phyloP scores from a whole-genome alignment of 1,140 invertebrate genomes.

The Carposina sasakii region DNA sequence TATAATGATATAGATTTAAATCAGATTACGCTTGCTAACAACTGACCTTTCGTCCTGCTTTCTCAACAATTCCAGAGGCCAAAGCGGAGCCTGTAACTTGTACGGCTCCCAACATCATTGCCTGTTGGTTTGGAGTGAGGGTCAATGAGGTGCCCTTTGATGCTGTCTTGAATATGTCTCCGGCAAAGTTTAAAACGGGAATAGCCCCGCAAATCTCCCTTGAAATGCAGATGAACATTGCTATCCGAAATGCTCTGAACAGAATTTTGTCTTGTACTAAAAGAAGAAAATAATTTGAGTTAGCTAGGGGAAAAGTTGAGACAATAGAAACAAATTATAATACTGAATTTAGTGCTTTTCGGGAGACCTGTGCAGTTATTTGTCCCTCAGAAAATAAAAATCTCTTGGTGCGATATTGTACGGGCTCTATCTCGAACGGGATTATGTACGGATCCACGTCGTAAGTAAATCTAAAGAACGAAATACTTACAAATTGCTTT shows the following conservation, averaged over 20 bases:
- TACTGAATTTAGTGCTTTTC: neutral
- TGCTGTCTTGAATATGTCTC: conserved; percentile 42
- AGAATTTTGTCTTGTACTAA: conserved; percentile 43
- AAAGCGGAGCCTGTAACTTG: conserved; percentile 44
- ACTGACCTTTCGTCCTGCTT: conserved; percentile 49
- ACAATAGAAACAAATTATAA: neutral
- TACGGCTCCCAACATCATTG: conserved; percentile 50
- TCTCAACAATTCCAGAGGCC: conserved; percentile 44
- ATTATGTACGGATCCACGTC: too few species aligned
- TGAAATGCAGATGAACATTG: conserved; percentile 34
- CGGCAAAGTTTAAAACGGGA: conserved; percentile 55
- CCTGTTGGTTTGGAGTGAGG: conserved; percentile 51
- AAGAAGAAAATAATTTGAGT: conserved; percentile 6
- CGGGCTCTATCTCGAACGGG: too few species aligned
- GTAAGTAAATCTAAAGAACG: neutral
- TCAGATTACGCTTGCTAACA: too few species aligned
- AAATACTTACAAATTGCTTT: conserved; percentile 46
- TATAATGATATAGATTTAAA: too few species aligned
- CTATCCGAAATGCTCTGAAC: conserved; percentile 43
- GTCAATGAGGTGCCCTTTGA: conserved; percentile 26
- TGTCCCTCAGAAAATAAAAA: too few species aligned
- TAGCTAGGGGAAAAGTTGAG: neutral
- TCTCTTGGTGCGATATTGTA: too few species aligned
- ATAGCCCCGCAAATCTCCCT: conserved; percentile 51
- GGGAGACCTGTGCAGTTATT: neutral